Base-by-base conservation (phyloP, 2,888 invertebrate species). In the Nymphalis polychloros region DNA sequence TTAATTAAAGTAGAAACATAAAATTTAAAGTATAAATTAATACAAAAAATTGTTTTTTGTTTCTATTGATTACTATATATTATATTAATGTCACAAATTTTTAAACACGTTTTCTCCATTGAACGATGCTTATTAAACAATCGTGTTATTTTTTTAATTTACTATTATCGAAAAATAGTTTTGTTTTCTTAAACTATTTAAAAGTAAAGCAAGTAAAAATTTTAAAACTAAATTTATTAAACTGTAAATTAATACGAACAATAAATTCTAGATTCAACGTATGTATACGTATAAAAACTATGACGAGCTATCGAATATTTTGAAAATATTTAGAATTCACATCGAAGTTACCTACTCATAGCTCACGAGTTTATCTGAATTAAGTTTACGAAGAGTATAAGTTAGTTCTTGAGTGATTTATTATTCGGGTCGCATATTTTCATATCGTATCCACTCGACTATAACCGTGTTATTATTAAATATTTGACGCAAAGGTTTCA, bases 401-500 rank as follows among this genome's bases (percentile, higher is more conserved):
- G 17, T 41, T 48, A 48, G 23, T 48, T 41, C 48, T 23, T n/a
- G 17, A 31, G 27, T 55, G 53, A 59, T 46, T 46, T 59, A 59
- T 59, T 59, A 55, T 55, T 55, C 53, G 53, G 8, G 17, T 31
- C 53, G 53, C 31, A 31, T n/a, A 41, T 57, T 57, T 41, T 57
- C 17, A 17, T 55, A n/a, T 27, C 41, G 31, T 48, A n/a, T 20
- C 48, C 31, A 64, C 31, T 66, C 20, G 47, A 48, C 19, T 64
- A 59, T 60, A 52, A 49, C 52, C 48, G 55, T 68, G 65, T 66
- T 70, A 52, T 70, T 70, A 72, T 71, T 65, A 69, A 61, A 70
- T 57, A 67, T 68, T 68, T 67, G 62, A 62, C 69, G 69, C 65
- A 68, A 63, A 65, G 70, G 79, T 82, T 85, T 83, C 84, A 85